Evolutionary conservation across 2,888 invertebrate genomes (phyloP).

Genomic region (Hoplodrina blanda): DNA sequence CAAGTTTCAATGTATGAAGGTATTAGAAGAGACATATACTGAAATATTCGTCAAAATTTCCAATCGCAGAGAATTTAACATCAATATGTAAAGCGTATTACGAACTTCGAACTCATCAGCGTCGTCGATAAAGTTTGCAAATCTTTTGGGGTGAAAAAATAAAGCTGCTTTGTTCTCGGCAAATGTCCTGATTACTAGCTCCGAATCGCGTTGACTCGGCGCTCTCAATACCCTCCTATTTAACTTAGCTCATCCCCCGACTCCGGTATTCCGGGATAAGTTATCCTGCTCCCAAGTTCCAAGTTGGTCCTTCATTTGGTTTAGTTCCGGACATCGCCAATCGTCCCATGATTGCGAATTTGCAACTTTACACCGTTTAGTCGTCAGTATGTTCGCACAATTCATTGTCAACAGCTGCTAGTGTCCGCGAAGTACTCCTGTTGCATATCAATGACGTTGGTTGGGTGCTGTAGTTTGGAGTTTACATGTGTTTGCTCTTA

Average conservation of each 20-base stretch:
- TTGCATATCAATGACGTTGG: conserved; percentile 51
- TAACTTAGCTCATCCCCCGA: conserved; percentile 72
- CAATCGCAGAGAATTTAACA: conserved; percentile 43
- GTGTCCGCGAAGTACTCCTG: conserved; percentile 42
- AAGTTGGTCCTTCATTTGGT: conserved; percentile 71
- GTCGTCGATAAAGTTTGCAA: conserved; percentile 50
- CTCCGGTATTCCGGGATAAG: conserved; percentile 61
- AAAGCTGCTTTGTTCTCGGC: conserved; percentile 49
- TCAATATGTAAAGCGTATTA: conserved; percentile 56
- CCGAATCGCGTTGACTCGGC: conserved; percentile 52
- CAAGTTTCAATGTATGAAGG: conserved; percentile 23
- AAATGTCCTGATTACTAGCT: conserved; percentile 54
- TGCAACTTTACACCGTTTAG: conserved; percentile 59
- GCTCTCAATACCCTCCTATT: conserved; percentile 71
- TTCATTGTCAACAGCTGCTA: conserved; percentile 53
- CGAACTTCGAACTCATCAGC: conserved; percentile 52
- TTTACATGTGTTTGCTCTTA: conserved; percentile 26
- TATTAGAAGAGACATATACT: conserved; percentile 13
- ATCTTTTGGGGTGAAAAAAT: conserved; percentile 51
- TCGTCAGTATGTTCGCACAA: conserved; percentile 36
- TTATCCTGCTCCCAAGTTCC: conserved; percentile 68
- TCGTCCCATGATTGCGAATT: conserved; percentile 68
- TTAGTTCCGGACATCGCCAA: conserved; percentile 68
- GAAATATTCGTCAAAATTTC: conserved; percentile 36
- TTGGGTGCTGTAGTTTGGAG: conserved; percentile 32